Conservation (phyloP, 2,797 vertebrate genomes). For the Helicolenus hilgendorfi region DNA sequence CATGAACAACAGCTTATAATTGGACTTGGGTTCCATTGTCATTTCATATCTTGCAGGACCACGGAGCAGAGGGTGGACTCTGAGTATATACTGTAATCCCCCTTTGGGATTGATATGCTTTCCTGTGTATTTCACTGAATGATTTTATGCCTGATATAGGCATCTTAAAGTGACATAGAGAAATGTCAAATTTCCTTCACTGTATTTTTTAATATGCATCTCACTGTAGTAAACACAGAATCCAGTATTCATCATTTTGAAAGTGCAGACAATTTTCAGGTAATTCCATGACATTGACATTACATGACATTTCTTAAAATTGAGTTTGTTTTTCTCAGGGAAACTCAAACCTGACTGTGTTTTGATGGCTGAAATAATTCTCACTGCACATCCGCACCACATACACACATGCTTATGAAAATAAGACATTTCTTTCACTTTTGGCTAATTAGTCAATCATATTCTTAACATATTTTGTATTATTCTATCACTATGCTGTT, state of each 20-base stretch:
- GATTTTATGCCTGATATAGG: conserved; percentile 10
- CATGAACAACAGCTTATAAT: conserved; percentile 86
- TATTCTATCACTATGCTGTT: conserved; percentile 20
- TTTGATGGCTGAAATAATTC: conserved; percentile 26
- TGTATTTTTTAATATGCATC: conserved; percentile 49
- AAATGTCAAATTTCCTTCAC: neutral
- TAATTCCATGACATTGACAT: conserved; percentile 15
- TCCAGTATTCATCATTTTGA: conserved; percentile 14
- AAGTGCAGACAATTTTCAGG: conserved; percentile 35
- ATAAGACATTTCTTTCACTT: neutral
- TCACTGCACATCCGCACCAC: neutral
- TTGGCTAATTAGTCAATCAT: neutral
- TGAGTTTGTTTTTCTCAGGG: conserved; percentile 75
- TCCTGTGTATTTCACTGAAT: conserved; percentile 41
- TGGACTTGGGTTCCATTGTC: neutral
- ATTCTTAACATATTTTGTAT: conserved; percentile 29
- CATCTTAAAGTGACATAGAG: conserved; percentile 20
- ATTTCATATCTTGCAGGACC: conserved; percentile 16
- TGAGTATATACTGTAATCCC: conserved; percentile 58
- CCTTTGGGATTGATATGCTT: conserved; percentile 24
- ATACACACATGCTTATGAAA: neutral
- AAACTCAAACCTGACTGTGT: conserved; percentile 47
- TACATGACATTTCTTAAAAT: neutral
- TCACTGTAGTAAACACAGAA: conserved; percentile 39
- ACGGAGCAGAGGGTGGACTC: neutral